phyloP scores from a whole-genome alignment of 2,888 invertebrate species.

The Hesperia comma region DNA sequence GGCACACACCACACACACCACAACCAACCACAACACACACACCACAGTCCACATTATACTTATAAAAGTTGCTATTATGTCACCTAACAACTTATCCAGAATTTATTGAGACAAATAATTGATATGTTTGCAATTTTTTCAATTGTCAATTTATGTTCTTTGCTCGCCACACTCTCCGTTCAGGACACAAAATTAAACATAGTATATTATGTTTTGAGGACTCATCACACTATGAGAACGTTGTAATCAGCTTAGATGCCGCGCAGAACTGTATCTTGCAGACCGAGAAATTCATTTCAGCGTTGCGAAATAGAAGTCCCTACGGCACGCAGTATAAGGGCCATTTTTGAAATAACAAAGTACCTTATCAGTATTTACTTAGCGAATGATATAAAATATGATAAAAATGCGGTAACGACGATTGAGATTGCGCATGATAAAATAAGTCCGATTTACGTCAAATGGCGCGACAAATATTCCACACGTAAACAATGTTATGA shows the following conservation, averaged over 20 bases:
- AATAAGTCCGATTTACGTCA: slow-evolving; percentile 25
- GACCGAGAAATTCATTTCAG: slow-evolving; percentile 8
- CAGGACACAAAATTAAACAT: slow-evolving; percentile 2
- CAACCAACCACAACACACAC: no score
- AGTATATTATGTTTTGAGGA: no score
- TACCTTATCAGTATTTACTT: slow-evolving; percentile 69
- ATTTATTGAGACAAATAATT: no score
- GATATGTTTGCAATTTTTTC: no score
- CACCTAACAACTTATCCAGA: no score
- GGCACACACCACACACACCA: no score
- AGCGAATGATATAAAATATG: slow-evolving; percentile 69
- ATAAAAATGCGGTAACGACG: slow-evolving; percentile 59
- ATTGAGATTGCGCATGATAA: slow-evolving; percentile 39
- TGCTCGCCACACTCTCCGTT: no score
- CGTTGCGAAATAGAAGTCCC: slow-evolving; percentile 41
- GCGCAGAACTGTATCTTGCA: slow-evolving; percentile 38
- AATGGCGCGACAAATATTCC: slow-evolving; percentile 8
- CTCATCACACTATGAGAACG: slow-evolving; percentile 43
- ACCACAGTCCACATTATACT: no score
- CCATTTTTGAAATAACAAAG: slow-evolving; percentile 39
- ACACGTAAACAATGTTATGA: slow-evolving; percentile 11
- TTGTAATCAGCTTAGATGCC: slow-evolving; percentile 48
- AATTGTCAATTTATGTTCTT: no score
- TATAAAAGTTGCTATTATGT: no score
- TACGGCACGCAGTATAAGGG: slow-evolving; percentile 47